Evolutionary conservation across 2,888 invertebrate species (phyloP).

Genomic region (Zhengitettix transpicula): DNA sequence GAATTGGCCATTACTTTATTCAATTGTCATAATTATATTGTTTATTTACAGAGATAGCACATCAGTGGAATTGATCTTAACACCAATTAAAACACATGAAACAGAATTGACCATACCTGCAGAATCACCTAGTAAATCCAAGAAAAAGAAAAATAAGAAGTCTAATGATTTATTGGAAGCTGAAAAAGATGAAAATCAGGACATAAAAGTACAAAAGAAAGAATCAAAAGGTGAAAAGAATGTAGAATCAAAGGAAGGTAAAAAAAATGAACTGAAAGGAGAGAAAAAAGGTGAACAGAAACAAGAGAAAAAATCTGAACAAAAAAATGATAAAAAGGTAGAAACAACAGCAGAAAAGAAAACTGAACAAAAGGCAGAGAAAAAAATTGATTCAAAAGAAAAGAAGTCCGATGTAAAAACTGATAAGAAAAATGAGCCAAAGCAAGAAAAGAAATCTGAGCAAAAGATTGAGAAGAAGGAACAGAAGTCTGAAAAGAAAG

Average conservation of each 20-base stretch:
- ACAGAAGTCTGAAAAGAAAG: neutral
- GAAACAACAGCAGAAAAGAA: neutral
- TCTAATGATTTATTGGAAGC: slow-evolving; percentile 16
- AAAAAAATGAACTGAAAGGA: neutral
- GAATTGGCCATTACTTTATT: too few relatives aligned
- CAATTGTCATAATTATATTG: too few relatives aligned
- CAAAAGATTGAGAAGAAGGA: neutral
- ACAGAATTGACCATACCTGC: slow-evolving; percentile 2
- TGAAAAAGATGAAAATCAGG: slow-evolving; percentile 6
- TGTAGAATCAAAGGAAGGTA: neutral
- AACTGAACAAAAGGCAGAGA: neutral
- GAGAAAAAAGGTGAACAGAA: neutral
- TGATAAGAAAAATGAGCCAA: slow-evolving; percentile 19
- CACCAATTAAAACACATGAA: neutral
- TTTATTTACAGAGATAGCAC: neutral
- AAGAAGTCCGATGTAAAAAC: neutral
- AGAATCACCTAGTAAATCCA: neutral
- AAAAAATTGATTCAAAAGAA: neutral
- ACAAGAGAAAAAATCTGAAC: neutral
- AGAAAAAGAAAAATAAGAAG: slow-evolving; percentile 13
- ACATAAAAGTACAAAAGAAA: neutral
- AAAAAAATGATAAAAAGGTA: neutral
- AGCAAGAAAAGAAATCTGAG: slow-evolving; percentile 31
- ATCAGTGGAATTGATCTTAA: neutral
- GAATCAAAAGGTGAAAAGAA: neutral